Evolutionary conservation across 2,888 invertebrate genomes (phyloP).

Genomic region (Tanypteryx hageni): DNA sequence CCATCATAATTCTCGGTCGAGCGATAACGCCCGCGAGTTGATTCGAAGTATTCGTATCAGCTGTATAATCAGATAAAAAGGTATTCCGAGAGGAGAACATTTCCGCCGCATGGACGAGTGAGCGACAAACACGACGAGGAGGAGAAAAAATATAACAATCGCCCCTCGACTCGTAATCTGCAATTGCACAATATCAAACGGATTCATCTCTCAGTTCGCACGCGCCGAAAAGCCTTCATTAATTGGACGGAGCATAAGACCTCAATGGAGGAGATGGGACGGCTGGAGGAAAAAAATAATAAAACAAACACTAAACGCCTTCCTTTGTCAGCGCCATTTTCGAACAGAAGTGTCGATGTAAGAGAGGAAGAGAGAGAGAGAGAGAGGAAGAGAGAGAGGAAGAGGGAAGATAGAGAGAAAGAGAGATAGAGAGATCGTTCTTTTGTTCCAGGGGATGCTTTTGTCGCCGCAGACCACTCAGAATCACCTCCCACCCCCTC

Average conservation of each 20-base stretch:
- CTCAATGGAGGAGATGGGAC: background rate
- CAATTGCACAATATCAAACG: background rate
- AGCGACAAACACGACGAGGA: too few species aligned
- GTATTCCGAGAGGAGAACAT: too few species aligned
- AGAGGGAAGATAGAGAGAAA: background rate
- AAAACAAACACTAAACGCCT: background rate
- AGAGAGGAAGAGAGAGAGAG: background rate
- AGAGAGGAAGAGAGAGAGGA: background rate
- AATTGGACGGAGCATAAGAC: background rate
- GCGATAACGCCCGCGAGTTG: too few species aligned
- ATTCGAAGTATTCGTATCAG: too few species aligned
- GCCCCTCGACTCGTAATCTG: background rate
- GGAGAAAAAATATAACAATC: background rate
- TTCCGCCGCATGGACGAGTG: too few species aligned
- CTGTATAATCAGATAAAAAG: too few species aligned
- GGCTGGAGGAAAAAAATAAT: background rate
- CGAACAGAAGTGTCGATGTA: background rate
- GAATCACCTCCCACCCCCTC: background rate
- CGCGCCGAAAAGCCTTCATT: background rate
- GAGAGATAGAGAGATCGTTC: background rate
- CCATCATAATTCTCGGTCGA: too few species aligned
- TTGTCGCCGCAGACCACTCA: background rate
- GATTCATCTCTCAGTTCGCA: background rate
- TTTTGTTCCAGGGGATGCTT: background rate
- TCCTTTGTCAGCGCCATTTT: background rate